Conservation (phyloP, 2,797 vertebrate genomes). For the Bradypodion ventrale region DNA sequence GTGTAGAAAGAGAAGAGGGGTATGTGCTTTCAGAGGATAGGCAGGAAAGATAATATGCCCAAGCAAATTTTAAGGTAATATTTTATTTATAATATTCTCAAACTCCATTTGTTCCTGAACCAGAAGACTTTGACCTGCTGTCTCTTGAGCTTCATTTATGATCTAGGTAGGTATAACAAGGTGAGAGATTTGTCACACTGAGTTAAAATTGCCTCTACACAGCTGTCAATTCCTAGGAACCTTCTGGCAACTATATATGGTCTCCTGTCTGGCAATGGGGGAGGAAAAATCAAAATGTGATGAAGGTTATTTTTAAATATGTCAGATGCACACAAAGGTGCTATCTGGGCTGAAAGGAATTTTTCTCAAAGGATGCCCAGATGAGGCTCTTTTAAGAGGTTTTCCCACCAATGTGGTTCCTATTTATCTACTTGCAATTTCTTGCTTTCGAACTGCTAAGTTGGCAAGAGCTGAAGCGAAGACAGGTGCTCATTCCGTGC, state of each 20-base stretch:
- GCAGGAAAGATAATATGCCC: neutral
- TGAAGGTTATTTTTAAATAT: too few species aligned
- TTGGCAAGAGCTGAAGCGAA: too few species aligned
- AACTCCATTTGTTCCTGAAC: too few species aligned
- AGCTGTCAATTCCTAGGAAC: neutral
- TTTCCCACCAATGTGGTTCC: too few species aligned
- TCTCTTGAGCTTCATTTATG: neutral
- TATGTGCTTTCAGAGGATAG: neutral
- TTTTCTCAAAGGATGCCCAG: too few species aligned
- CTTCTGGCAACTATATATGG: neutral
- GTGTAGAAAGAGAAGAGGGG: too few species aligned
- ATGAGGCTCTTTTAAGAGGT: too few species aligned
- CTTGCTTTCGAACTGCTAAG: too few species aligned
- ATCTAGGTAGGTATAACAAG: neutral
- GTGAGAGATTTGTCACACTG: neutral
- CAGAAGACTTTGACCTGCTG: neutral
- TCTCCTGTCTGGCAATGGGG: neutral
- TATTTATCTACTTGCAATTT: too few species aligned
- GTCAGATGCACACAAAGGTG: too few species aligned
- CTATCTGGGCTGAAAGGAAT: too few species aligned
- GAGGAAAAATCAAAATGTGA: neutral
- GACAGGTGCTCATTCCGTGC: too few species aligned
- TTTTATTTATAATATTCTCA: neutral
- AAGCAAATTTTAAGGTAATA: neutral
- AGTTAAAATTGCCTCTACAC: conserved; percentile 7